Percentiles rank a stretch among this genome's conserved stretches.
phyloP scores from a whole-genome alignment of 2,888 invertebrate species.

The Kuschelorhynchus macadamiae region DNA sequence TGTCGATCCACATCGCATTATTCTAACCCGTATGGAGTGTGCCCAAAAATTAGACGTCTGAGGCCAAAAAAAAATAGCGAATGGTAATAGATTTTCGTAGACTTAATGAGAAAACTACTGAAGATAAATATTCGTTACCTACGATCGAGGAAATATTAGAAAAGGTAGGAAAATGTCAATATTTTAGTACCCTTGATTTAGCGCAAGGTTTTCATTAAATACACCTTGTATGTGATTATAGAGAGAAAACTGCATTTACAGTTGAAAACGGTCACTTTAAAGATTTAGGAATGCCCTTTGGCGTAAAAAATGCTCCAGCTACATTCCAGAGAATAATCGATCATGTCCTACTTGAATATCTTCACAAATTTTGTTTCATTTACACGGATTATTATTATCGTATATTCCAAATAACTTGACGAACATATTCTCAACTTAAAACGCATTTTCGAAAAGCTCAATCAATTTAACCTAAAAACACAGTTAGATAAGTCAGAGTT shows the following conservation, averaged over 20 bases:
- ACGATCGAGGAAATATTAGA: constrained; percentile 21
- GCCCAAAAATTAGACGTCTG: constrained; percentile 6
- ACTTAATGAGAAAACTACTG: constrained; percentile 25
- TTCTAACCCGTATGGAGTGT: constrained; percentile 15
- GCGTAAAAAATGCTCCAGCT: constrained; percentile 49
- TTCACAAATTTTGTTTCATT: neutral
- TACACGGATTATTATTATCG: constrained; percentile 30
- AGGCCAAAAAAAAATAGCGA: constrained; percentile 14
- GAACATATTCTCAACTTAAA: constrained; percentile 53
- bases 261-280: constrained; percentile 40
- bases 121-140: constrained; percentile 11
- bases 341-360: constrained; percentile 38
- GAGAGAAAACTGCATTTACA: constrained; percentile 11
- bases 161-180: constrained; percentile 16
- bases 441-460: constrained; percentile 49
- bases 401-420: constrained; percentile 48
- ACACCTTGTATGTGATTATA: neutral
- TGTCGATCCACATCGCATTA: neutral
- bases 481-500: constrained; percentile 58
- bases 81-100: constrained; percentile 23
- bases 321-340: constrained; percentile 56
- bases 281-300: constrained; percentile 19
- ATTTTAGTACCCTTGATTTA: constrained; percentile 22
- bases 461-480: constrained; percentile 53
- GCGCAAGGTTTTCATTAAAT: constrained; percentile 29